A percentile compares a stretch with the other conserved stretches of the same genome.
Evolutionary conservation across 2,113 vertebrate genomes (phyloP).

Genomic region (Phocoena phocoena): DNA sequence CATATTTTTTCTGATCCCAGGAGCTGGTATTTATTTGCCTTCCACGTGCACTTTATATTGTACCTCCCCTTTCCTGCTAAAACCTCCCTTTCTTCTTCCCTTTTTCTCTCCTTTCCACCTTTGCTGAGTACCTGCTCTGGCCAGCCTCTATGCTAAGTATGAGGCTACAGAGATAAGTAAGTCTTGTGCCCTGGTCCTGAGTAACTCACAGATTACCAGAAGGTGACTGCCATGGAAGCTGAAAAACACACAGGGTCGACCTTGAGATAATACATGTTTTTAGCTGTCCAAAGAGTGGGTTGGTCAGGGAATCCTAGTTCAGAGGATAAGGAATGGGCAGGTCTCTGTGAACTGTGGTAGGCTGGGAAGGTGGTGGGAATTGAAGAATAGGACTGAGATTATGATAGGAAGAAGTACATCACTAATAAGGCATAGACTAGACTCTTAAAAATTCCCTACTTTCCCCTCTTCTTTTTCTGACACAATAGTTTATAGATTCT

Average conservation of each 20-base stretch:
- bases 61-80: background rate
- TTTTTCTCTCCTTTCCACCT: slow-evolving; percentile 16
- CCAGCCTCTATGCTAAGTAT: background rate
- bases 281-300: background rate
- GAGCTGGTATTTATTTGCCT: background rate
- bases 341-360: background rate
- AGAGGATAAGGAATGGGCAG: background rate
- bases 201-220: background rate
- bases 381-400: background rate
- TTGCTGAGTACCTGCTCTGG: background rate
- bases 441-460: background rate
- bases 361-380: background rate
- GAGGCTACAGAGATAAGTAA: background rate
- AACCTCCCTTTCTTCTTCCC: background rate
- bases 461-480: background rate
- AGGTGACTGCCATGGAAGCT: background rate
- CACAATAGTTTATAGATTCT: background rate
- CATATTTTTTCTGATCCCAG: background rate
- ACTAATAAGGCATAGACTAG: background rate
- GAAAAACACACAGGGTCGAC: background rate
- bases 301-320: background rate
- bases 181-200: background rate
- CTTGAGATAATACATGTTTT: background rate
- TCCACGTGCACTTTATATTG: background rate
- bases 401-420: background rate